Base-by-base conservation (phyloP, 2,888 invertebrate genomes). In the Volucella inanis region DNA sequence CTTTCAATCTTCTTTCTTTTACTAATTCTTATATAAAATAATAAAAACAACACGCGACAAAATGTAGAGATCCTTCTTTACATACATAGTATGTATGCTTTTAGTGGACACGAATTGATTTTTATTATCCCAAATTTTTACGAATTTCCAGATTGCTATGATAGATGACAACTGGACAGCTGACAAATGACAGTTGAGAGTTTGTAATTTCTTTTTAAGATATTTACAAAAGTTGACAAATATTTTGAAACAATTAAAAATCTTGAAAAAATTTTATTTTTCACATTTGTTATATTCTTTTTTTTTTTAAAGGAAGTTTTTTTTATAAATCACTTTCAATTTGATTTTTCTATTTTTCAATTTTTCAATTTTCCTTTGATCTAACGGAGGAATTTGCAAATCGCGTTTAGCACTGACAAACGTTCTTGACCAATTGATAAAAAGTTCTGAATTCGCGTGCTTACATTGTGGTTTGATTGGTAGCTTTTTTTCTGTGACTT, bases 341-440 rank as follows among this genome's bases (percentile, higher is more conserved):
- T 31, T 31, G 4, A 6, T 31, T 57, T 52, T 54, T 49, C 41
- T 72, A 72, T 38, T 79, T 77, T 54, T 65, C 62, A n/a, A n/a
- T 76, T 71, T 39, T 86, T 49, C 49, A 65, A 38, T 74, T 75
- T 87, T 31, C 31, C 2, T 31, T 31, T 31, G 31, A 31, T 31
- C 31, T 74, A 70, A 50, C 71, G 81, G 62, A 80, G 71, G 74
- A 87, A 87, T 78, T 87, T 85, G 77, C 86, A 65, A 71, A 75
- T 80, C 81, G 88, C 88, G 89, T 88, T 87, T 45, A 88, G 87
- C 90, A 89, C 88, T 76, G 89, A 87, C 89, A 89, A 91, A 90
- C 88, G 92, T 91, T 91, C 92, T 91, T 91, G 90, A 90, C 91
- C 91, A 90, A 91, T 91, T 91, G 92, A 91, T 91, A 90, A 90